phyloP scores from a whole-genome alignment of 2,888 invertebrate genomes.

The Notodromas monacha region DNA sequence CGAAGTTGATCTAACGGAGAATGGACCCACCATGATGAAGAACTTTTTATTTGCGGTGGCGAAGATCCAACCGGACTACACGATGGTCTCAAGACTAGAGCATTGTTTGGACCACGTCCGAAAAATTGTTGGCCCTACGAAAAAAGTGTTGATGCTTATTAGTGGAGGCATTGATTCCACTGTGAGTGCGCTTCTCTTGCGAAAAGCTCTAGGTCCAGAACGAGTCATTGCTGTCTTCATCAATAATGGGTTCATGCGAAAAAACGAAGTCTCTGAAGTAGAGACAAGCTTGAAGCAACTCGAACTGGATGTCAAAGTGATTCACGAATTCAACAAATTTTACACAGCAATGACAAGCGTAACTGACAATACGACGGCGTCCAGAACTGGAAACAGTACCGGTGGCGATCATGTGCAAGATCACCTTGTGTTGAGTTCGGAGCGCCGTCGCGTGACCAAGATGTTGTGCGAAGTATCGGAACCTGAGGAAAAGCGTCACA shows the following conservation, averaged over 20 bases:
- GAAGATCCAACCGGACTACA: constrained; percentile 52
- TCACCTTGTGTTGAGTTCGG: too few relatives aligned
- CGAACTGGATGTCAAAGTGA: constrained; percentile 41
- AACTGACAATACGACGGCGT: constrained; percentile 25
- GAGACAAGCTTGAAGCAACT: constrained; percentile 44
- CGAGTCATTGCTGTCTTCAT: constrained; percentile 86
- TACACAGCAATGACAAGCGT: constrained; percentile 41
- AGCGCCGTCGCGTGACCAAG: constrained; percentile 36
- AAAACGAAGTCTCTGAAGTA: constrained; percentile 65
- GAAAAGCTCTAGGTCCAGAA: constrained; percentile 53
- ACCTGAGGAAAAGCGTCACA: constrained; percentile 90
- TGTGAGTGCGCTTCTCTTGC: constrained; percentile 84
- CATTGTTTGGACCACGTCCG: constrained; percentile 71
- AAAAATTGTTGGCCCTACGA: constrained; percentile 56
- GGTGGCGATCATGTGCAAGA: too few relatives aligned
- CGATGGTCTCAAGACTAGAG: constrained; percentile 50
- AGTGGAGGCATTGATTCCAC: constrained; percentile 98
- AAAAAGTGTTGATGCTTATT: constrained; percentile 52
- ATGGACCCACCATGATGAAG: constrained; percentile 61
- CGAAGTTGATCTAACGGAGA: constrained; percentile 73
- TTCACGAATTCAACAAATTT: constrained; percentile 22
- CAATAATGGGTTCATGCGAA: constrained; percentile 96
- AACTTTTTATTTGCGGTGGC: constrained; percentile 80
- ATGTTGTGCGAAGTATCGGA: constrained; percentile 51
- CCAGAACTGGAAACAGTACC: too few relatives aligned